Evolutionary conservation across 1,140 invertebrate species (phyloP).

Genomic region (Papilio helenus): DNA sequence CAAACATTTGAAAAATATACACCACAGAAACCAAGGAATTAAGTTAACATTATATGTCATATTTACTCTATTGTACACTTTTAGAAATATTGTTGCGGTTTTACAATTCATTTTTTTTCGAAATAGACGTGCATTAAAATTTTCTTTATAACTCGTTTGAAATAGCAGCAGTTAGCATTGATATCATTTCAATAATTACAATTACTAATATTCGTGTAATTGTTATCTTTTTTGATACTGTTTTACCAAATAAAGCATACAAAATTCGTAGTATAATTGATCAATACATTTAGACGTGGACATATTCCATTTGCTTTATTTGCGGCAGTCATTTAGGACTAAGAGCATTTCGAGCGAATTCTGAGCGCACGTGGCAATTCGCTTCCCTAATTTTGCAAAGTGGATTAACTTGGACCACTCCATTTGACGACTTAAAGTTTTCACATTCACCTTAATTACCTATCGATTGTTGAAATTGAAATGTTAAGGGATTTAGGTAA

Average conservation of each 20-base stretch:
- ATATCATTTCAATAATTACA: no score
- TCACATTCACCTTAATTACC: background rate
- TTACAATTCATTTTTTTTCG: no score
- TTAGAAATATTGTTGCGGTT: background rate
- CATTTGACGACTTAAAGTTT: conserved; percentile 7
- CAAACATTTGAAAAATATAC: conserved; percentile 25
- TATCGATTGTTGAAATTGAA: background rate
- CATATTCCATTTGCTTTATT: conserved; percentile 17
- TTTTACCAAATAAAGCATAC: background rate
- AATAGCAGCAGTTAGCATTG: no score
- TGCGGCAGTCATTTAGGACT: conserved; percentile 7
- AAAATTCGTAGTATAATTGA: background rate
- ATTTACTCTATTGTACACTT: background rate
- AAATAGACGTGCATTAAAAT: no score
- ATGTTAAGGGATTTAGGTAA: background rate
- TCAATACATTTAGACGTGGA: conserved; percentile 11
- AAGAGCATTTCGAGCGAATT: conserved; percentile 13
- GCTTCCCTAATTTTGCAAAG: conserved; percentile 21
- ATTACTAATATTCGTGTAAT: no score
- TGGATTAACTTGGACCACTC: conserved; percentile 14
- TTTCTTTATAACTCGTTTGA: no score
- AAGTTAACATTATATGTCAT: background rate
- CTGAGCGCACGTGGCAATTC: conserved; percentile 13
- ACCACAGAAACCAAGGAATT: background rate
- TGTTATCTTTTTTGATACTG: no score